phyloP scores from a whole-genome alignment of 2,113 vertebrate genomes.

The Neodon shergylaensis region DNA sequence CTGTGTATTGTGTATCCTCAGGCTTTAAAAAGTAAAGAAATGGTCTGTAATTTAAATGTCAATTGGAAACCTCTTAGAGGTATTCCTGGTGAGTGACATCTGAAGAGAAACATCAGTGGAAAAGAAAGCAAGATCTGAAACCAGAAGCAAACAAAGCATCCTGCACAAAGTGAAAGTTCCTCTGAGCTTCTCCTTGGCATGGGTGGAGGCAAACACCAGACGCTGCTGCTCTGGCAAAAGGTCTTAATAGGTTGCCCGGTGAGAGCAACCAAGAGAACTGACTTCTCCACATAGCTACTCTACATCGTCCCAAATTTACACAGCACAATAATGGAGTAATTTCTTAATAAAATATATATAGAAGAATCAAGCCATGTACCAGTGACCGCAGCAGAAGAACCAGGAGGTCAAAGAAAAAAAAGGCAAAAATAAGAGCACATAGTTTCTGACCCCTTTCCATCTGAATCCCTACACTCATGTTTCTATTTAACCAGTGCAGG shows the following conservation, averaged over 20 bases:
- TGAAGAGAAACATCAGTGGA: not conserved
- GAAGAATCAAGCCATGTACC: not conserved
- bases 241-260: not conserved
- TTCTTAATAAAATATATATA: not conserved
- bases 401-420: not conserved
- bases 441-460: not conserved
- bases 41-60: not conserved
- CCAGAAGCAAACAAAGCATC: not conserved
- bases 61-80: not conserved
- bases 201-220: too few species aligned
- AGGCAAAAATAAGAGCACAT: not conserved
- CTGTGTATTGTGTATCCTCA: not conserved
- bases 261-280: not conserved
- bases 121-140: not conserved
- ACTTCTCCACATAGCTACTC: not conserved
- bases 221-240: not conserved
- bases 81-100: not conserved
- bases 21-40: slow-evolving; percentile 8
- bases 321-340: not conserved
- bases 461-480: too few species aligned
- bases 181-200: not conserved
- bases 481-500: not conserved
- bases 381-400: not conserved
- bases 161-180: not conserved
- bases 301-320: not conserved